Base-by-base conservation (phyloP, 2,797 vertebrate species). In the Fratercula arctica region DNA sequence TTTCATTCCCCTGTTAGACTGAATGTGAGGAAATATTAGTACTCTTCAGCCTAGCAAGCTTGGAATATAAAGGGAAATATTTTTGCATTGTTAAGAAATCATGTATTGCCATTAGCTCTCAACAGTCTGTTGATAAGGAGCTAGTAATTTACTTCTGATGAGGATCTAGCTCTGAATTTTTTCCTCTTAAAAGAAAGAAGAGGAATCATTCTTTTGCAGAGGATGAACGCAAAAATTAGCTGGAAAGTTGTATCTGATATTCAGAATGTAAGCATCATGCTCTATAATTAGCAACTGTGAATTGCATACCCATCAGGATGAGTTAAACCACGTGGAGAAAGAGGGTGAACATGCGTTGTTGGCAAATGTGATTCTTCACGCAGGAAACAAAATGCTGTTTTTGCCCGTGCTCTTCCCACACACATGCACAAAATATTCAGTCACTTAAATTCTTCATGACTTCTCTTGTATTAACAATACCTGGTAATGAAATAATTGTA, bases 341-440 rank as follows among this genome's bases (percentile, higher is more conserved):
- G 57, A 87, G 28, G 16, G 45, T 0, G 3, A 57, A 35, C 12
- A 2, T 13, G 35, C 1, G 0, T 8, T 66, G 24, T 45, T 59
- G 31, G n/a, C 50, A 81, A 63, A 61, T 51, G 41, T 11, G 39
- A 13, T 75, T 80, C n/a, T 84, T 64, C 53, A 21, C 24, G 33
- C 25, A 45, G 51, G 13, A 85, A 59, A 37, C 39, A 63, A 63
- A 89, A 43, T 39, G 7, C 33, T 75, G 29, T 4, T 6, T 64
- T 91, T 91, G 46, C 64, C 41, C 6, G 2, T 72, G 63, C 41
- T 51, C 0, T 68, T 75, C 17, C 50, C 46, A 41, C 28, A 48
- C 16, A 18, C 10, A 3, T 21, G 35, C 26, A 37, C 17, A 59
- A 50, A 68, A 45, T 10, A 63, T 4, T 45, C 37, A 53, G 2